These are phyloP conservation scores for Fabriciana adippe DNA, from an alignment of 2,888 invertebrate species.

Conservation along the genomic window DNA sequence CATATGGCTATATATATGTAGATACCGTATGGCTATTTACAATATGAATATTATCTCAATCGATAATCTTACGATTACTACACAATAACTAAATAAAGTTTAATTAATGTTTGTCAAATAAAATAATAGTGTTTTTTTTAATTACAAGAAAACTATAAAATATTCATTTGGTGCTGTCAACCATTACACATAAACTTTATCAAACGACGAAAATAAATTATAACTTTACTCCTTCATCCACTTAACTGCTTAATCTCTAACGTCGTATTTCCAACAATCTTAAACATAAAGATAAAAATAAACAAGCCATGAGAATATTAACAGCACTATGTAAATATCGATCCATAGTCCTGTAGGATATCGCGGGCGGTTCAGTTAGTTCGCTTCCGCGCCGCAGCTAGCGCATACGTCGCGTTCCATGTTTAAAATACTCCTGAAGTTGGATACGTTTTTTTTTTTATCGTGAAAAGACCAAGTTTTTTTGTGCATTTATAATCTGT, in stretches of 20 bases:
- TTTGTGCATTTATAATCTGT: conserved; percentile 9
- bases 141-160: background rate
- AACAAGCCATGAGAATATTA: conserved; percentile 63
- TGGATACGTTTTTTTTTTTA: conserved; percentile 18
- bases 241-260: conserved; percentile 36
- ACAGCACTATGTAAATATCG: conserved; percentile 79
- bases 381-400: conserved; percentile 68
- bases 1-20: too few relatives aligned
- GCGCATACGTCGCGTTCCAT: conserved; percentile 69
- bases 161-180: background rate
- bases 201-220: conserved; percentile 17
- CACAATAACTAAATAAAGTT: too few relatives aligned
- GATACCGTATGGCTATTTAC: too few relatives aligned
- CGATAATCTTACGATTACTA: too few relatives aligned
- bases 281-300: conserved; percentile 48
- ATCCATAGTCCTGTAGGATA: conserved; percentile 78
- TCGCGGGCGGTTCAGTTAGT: conserved; percentile 66
- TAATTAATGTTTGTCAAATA: too few relatives aligned
- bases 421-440: conserved; percentile 52
- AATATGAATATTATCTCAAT: too few relatives aligned
- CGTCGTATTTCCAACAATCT: conserved; percentile 41
- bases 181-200: background rate
- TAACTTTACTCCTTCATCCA: conserved; percentile 22
- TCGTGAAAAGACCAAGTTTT: conserved; percentile 1
- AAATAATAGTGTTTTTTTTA: too few relatives aligned